phyloP scores from a whole-genome alignment of 2,113 vertebrate genomes.

The Misgurnus anguillicaudatus region DNA sequence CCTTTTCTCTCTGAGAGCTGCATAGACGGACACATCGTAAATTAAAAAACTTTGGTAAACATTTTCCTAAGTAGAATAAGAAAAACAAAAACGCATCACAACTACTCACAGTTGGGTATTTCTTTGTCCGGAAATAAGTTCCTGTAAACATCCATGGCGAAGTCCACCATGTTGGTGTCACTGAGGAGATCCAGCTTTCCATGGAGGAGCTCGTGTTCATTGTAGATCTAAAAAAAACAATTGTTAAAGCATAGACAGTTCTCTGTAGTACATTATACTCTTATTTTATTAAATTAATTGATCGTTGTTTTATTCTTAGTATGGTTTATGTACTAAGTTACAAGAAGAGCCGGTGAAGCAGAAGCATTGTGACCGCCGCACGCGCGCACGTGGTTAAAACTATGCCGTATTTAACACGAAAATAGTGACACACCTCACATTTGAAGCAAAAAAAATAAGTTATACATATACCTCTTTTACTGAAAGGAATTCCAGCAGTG shows the following conservation, averaged over 20 bases:
- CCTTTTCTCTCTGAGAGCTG: constrained; percentile 93
- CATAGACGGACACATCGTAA: neutral
- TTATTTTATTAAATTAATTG: no score
- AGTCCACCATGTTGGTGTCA: constrained; percentile 99
- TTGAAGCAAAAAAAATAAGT: neutral
- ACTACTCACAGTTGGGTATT: constrained; percentile 87
- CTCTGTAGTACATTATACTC: no score
- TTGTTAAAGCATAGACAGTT: neutral
- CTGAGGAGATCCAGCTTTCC: constrained; percentile 97
- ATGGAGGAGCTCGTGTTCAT: constrained; percentile 94
- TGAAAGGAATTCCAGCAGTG: constrained; percentile 91
- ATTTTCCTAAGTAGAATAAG: neutral
- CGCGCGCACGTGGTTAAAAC: constrained; percentile 26
- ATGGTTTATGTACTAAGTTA: neutral
- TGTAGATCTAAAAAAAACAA: constrained; percentile 60
- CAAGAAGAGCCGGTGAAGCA: neutral
- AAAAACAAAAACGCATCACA: neutral
- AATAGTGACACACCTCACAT: neutral
- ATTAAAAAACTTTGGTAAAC: neutral
- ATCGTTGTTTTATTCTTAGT: neutral
- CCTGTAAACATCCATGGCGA: constrained; percentile 98
- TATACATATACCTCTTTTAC: constrained; percentile 85
- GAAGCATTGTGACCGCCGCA: neutral
- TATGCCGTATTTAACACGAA: neutral
- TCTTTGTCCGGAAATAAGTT: constrained; percentile 89